Conservation (phyloP, 2,113 vertebrate genomes). For the Pangasianodon hypophthalmus region DNA sequence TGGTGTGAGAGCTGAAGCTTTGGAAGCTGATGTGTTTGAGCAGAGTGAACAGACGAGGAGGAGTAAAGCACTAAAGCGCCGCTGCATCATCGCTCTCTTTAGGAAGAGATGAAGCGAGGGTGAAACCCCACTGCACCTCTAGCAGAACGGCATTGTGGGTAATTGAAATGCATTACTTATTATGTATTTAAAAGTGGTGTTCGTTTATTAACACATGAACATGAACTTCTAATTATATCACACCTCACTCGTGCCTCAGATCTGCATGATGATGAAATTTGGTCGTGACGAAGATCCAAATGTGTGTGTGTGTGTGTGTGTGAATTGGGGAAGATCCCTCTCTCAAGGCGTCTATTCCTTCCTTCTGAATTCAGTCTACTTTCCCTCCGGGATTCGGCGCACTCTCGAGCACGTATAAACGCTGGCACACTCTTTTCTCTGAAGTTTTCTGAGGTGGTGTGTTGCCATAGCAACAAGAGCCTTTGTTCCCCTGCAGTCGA, state of each 20-base stretch:
- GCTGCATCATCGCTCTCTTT: neutral
- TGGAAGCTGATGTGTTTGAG: too few species aligned
- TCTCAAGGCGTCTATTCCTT: neutral
- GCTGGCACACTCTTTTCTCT: slow-evolving; percentile 31
- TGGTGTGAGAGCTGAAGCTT: too few species aligned
- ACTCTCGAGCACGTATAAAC: slow-evolving; percentile 17
- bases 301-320: slow-evolving; percentile 9
- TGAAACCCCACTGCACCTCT: too few species aligned
- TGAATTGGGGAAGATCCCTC: neutral
- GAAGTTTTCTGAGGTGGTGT: slow-evolving; percentile 52
- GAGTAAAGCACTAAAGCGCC: neutral
- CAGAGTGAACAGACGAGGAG: neutral
- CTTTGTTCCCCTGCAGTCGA: slow-evolving; percentile 40
- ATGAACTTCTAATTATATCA: neutral
- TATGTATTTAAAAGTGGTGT: too few species aligned
- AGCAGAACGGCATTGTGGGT: too few species aligned
- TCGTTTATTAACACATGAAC: neutral
- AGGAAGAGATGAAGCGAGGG: neutral
- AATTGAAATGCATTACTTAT: too few species aligned
- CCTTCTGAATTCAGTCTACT: slow-evolving; percentile 44
- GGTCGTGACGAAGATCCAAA: neutral
- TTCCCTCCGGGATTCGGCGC: slow-evolving; percentile 52
- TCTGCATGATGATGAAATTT: neutral
- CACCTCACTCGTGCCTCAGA: neutral
- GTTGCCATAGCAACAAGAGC: slow-evolving; percentile 55